These are phyloP conservation scores for Julus scandinavius DNA, from an alignment of 2,888 invertebrate species.

Conservation along the genomic window DNA sequence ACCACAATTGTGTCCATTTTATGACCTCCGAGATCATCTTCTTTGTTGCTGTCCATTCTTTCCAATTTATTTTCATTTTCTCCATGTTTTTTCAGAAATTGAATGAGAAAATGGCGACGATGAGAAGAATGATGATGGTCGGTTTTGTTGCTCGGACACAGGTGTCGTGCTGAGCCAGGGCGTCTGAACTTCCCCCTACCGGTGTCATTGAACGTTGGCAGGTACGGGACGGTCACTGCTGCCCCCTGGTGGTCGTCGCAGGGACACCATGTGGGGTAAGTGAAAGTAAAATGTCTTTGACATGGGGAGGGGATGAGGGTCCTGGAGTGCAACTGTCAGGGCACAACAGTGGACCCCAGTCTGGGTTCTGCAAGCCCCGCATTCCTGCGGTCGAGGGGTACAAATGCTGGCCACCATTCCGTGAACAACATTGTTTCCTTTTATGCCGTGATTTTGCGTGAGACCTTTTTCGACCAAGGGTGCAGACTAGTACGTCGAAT, in stretches of 20 bases:
- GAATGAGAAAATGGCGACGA: neutral
- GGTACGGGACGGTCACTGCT: neutral
- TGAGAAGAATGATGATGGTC: neutral
- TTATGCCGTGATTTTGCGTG: neutral
- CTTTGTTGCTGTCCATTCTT: constrained; percentile 7
- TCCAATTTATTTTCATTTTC: constrained; percentile 3
- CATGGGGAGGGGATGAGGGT: neutral
- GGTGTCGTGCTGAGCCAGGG: constrained; percentile 27
- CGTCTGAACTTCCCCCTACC: constrained; percentile 20
- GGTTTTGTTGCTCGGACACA: neutral
- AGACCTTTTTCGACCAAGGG: constrained; percentile 35
- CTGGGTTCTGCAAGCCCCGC: neutral
- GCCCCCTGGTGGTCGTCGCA: neutral
- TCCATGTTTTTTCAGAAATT: neutral
- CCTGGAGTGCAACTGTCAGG: constrained; percentile 29
- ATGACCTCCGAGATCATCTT: neutral
- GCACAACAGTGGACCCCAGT: neutral
- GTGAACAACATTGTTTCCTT: constrained; percentile 35
- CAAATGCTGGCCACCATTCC: constrained; percentile 22
- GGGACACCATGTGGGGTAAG: neutral
- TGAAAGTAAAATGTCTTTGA: constrained; percentile 38
- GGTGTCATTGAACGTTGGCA: constrained; percentile 2
- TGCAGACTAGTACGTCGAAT: neutral
- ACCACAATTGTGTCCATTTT: neutral
- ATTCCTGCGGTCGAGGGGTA: constrained; percentile 23